A percentile compares a stretch with the other conserved stretches of the same genome.
Evolutionary conservation across 2,888 invertebrate genomes (phyloP).

Genomic region (Orthosia cruda): DNA sequence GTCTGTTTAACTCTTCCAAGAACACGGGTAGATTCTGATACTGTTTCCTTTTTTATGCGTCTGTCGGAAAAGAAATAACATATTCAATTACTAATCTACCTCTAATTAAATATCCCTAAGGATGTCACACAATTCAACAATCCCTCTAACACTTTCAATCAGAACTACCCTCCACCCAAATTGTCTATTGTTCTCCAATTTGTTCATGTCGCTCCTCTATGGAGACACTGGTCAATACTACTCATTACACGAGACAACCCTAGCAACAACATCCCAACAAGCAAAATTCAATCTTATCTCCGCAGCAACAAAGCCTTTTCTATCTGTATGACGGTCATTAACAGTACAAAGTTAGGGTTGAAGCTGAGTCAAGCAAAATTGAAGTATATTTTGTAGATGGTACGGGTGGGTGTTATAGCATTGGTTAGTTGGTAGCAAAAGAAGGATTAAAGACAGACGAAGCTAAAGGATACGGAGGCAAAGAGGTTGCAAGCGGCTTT

Average conservation of each 20-base stretch:
- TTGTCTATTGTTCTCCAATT: slow-evolving; percentile 80
- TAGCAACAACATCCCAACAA: neutral
- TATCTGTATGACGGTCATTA: slow-evolving; percentile 41
- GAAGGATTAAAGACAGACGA: slow-evolving; percentile 69
- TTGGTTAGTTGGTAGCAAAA: slow-evolving; percentile 15
- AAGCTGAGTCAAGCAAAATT: neutral
- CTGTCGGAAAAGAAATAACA: neutral
- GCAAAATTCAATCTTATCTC: slow-evolving; percentile 39
- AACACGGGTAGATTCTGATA: neutral
- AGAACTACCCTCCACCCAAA: slow-evolving; percentile 71
- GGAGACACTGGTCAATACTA: slow-evolving; percentile 73
- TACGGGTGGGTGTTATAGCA: slow-evolving; percentile 6
- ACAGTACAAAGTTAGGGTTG: slow-evolving; percentile 11
- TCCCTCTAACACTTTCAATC: slow-evolving; percentile 56
- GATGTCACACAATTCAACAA: slow-evolving; percentile 28
- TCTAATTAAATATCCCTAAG: neutral
- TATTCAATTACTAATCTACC: neutral
- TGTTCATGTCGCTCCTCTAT: slow-evolving; percentile 76
- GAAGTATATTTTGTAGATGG: neutral
- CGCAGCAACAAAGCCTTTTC: neutral
- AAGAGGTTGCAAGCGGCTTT: slow-evolving; percentile 60
- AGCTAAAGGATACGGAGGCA: slow-evolving; percentile 60
- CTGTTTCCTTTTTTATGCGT: neutral
- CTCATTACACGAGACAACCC: slow-evolving; percentile 64
- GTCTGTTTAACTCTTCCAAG: too few relatives aligned